Evolutionary conservation across 2,113 vertebrate genomes (phyloP), one percentile per base, ranked within the genome.

Genomic region (Cebus imitator): DNA sequence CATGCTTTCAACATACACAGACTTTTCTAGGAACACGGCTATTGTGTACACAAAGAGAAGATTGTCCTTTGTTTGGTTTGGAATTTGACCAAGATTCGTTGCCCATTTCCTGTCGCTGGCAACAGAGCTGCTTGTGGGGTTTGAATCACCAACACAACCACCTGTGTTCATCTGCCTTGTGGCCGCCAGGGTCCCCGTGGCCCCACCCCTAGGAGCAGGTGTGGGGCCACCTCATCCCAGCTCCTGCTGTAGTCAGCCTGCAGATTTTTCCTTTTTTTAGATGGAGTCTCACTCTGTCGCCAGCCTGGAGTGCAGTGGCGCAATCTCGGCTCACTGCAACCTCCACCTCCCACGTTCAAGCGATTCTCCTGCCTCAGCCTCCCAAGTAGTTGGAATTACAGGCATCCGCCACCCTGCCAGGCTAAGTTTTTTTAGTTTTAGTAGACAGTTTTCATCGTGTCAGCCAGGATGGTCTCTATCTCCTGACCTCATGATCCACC

Each of bases 41-140:
- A 48, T 84, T 81, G 50, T 35, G 45, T 37, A 13, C 66, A 64
- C 0, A 1, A 61, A 52, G 55, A 57, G 81, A 96, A 87, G 70
- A 94, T 43, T 37, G 75, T 61, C 94, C 83, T 94, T 96, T 85
- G 94, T 87, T 91, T 75, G 40, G 66, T 64, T 92, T 5, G 30
- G 90, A 78, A 52, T 66, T 25, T 68, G 72, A 85, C 97, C 90
- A 94, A 55, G 89, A 70, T 25, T 9, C 1, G 4, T 43, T 84
- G 87, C 87, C 91, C 85, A 35, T 90, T 92, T 90, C 81, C 8
- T 6, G 13, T 90, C 70, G 52, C 45, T n/a, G 48, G 57, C 75
- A 27, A 16, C 75, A 30, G 43, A 7, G 1, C 7, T 0, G 6
- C 95, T 58, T 3, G 0, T 0, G 23, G 73, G 1, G 48, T 43